Evolutionary conservation across 30 jellyfish, hydroid and myxozoan genomes (phyloP), one percentile per base, ranked within the genome.

Genomic region (Catostylus mosaicus): DNA sequence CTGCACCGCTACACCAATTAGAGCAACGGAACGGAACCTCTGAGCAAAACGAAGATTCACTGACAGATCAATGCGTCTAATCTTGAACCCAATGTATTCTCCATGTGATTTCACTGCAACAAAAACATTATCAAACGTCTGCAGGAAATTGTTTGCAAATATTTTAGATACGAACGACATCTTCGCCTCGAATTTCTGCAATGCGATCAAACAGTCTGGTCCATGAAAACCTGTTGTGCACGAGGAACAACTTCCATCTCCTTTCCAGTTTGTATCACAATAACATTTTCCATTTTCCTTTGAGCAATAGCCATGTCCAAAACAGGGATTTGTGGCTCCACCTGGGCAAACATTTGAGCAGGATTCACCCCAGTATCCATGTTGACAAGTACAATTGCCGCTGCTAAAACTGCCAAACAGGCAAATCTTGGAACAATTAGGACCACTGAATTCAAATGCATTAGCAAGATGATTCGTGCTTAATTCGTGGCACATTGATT

Each of bases 251-350:
- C 71, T 70, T 20, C 14, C 26, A 38, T 73, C 51, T 2, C 93
- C 93, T 47, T 37, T 46, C 93, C 93, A 83, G 57, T 83, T 83
- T 66, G 52, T 19, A 47, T 70, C 82, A 59, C 93, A 83, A 12
- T 83, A 62, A 61, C 93, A 83, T 6, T n/a, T 47, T 19, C 93
- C 93, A 12, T n/a, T 27, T 8, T 23, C 33, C 24, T 50, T 30
- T 5, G 79, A 56, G 32, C 93, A 83, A 36, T 10, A 12, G 10
- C 93, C 93, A 56, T 83, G 93, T 4, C 81, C 86, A 57, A 14
- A 46, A 31, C 93, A 83, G 6, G 93, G 93, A 10, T n/a, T 30
- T 10, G 34, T n/a, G 18, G 85, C 61, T 35, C 93, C 93, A 1
- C 93, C 93, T 2, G 93, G 93, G 37, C 93, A 83, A 19, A 57